Conservation (phyloP, 2,797 vertebrate genomes). For the Sternotherus odoratus region DNA sequence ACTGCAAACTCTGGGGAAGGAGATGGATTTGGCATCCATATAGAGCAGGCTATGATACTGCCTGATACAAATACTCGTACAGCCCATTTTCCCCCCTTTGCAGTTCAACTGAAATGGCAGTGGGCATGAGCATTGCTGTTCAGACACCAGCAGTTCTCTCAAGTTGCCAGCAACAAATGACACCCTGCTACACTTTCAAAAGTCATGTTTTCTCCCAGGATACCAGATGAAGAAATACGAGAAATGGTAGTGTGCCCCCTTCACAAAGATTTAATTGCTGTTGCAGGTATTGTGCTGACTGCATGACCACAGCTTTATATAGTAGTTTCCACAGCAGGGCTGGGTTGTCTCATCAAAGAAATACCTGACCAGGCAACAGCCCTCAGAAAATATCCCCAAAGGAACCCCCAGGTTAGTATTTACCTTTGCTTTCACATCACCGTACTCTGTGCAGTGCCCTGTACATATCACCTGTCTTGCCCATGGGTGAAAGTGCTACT, state of each 20-base stretch:
- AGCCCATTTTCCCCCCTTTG: background rate
- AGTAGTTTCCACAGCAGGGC: background rate
- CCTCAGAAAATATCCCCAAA: slow-evolving; percentile 16
- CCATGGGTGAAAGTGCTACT: slow-evolving; percentile 23
- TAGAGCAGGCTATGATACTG: background rate
- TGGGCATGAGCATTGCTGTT: background rate
- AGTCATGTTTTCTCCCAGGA: background rate
- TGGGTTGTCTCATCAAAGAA: background rate
- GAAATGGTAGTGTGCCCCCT: background rate
- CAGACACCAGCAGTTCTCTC: background rate
- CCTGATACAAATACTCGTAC: background rate
- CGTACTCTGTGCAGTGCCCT: background rate
- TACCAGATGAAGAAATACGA: background rate
- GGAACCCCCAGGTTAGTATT: slow-evolving; percentile 20
- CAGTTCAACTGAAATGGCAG: background rate
- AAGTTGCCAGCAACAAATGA: background rate
- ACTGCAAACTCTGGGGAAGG: background rate
- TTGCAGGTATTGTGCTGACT: background rate
- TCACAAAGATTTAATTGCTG: too few species aligned
- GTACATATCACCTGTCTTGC: background rate
- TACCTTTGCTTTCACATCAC: slow-evolving; percentile 42
- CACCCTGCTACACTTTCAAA: fast-evolving
- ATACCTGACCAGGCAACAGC: background rate
- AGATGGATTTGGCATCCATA: background rate
- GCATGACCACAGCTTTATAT: background rate